Base-by-base conservation (phyloP, 2,888 invertebrate species). In the Yponomeuta evonymella region DNA sequence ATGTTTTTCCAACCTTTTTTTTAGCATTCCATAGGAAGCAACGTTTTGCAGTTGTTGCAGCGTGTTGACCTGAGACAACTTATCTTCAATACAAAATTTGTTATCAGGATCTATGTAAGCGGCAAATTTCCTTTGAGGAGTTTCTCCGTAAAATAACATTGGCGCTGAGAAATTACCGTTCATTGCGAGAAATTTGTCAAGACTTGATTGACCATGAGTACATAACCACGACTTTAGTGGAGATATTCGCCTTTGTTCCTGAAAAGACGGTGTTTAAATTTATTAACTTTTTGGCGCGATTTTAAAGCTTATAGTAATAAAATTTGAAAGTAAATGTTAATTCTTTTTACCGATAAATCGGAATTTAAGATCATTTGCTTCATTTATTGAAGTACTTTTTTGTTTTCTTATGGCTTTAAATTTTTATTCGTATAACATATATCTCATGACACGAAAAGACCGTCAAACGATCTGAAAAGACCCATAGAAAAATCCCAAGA, bases 51-150 rank as follows among this genome's bases (percentile, higher is more conserved):
- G 88, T 86, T 98, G 98, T 81, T 98, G 97, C 63, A 98, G 91
- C 8, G 97, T 97, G 80, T 98, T 98, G 8, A 96, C 94, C 94
- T 98, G 98, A 8, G 98, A 99, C 70, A 99, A 89, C 88, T 98
- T 98, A 84, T 99, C 99, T 88, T 97, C 97, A 72, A 96, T 93
- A 71, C 95, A 94, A 86, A 98, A 98, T 84, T 96, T 95, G 79
- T 97, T 94, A 73, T 98, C 98, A 0, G 97, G 97, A 88, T 99
- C 99, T 76, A 99, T 98, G 81, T 97, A 97, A 0, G 98, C 98
- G 0, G 96, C 96, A 85, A 98, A 98, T 83, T 96, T 96, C 75
- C 97, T 94, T 83, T 97, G 92, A 0, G 97, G 96, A 8, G 97
- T 97, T 91, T 98, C 97, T 6, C 96, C 97, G 77, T 96, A 95